Conservation (phyloP, 2,888 invertebrate species). For the Petrolisthes manimaculis region DNA sequence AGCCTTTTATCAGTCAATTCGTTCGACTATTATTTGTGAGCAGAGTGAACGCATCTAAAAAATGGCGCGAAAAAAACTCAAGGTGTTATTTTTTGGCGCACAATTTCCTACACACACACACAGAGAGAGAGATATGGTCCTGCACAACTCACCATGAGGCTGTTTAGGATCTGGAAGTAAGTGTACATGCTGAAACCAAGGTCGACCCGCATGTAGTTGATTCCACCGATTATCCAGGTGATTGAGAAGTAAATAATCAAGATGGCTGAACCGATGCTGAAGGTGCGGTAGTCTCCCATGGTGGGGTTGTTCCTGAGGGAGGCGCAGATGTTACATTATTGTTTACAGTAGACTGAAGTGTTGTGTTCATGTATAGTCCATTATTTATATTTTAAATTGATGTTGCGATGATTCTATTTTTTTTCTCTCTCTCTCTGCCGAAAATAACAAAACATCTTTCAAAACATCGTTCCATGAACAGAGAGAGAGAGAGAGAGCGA, state of each 20-base stretch:
- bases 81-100: too few species aligned
- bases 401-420: background rate
- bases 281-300: conserved; percentile 38
- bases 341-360: background rate
- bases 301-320: conserved; percentile 26
- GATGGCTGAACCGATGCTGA: conserved; percentile 44
- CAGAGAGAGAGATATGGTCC: background rate
- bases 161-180: conserved; percentile 51
- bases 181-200: conserved; percentile 44
- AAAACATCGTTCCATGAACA: background rate
- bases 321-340: background rate
- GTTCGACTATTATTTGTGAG: too few species aligned
- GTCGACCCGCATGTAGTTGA: conserved; percentile 39
- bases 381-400: background rate
- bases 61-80: too few species aligned
- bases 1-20: too few species aligned
- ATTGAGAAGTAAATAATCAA: conserved; percentile 49
- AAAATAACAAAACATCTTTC: background rate
- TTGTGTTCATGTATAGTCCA: background rate
- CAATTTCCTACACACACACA: background rate
- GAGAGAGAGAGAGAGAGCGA: background rate
- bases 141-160: conserved; percentile 26
- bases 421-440: conserved; percentile 23
- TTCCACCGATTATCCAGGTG: conserved; percentile 50
- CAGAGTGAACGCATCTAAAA: too few species aligned